Base-by-base conservation (phyloP, 2,888 invertebrate genomes). In the Aphodius sticticus region DNA sequence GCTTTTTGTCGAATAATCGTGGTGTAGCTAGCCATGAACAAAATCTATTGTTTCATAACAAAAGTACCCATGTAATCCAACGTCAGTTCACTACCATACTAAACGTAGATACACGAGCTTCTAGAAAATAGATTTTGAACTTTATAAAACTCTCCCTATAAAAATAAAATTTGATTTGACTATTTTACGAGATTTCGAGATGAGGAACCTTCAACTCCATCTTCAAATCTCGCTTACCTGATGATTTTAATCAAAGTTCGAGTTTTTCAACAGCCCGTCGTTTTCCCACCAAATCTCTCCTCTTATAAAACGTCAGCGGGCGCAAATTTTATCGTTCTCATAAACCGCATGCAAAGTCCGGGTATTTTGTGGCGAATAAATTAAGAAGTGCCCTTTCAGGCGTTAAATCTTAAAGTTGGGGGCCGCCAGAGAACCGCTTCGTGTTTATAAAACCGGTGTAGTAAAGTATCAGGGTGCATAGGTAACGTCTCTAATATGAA, bases 291-390 rank as follows among this genome's bases (percentile, higher is more conserved):
- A 7, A 53, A 7, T 53, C 53, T 53, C 53, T 53, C 53, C 3
- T 53, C 26, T 53, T 53, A 12, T 7, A 53, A 3, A 12, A 53
- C 53, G 53, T 53, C 53, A 53, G 53, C 53, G 53, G 53, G 53
- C 53, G 53, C 53, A 53, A 53, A 53, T 7, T 53, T 53, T 53
- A 53, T 53, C 53, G 53, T 53, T 2, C 3, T 53, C 53, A 53
- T 53, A 53, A 53, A 53, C 53, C 53, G 53, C 53, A 53, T 53
- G 12, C 53, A 53, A 53, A 53, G 53, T 53, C 53, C 53, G 7
- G 53, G 53, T 53, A 53, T 53, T 53, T 53, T 53, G 53, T 53
- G 53, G 53, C 53, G 53, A 53, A 53, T 53, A 53, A 53, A 53
- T 53, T 53, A 53, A 53, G 53, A 53, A 53, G 53, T 53, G 53